phyloP scores from a whole-genome alignment of 2,888 invertebrate genomes.

The Monoplex corrugatus region DNA sequence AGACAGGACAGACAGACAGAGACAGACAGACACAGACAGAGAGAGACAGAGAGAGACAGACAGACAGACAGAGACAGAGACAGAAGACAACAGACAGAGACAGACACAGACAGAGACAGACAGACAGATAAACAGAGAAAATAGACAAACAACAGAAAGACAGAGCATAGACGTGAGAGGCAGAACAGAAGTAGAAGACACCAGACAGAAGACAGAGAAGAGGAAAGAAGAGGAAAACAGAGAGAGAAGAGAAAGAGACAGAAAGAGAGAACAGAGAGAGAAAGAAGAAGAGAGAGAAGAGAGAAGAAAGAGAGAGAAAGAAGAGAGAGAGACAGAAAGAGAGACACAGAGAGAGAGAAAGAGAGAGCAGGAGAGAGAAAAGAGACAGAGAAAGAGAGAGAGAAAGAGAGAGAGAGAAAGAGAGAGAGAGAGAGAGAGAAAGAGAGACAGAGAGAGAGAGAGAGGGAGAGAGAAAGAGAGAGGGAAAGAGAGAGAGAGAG shows the following conservation, averaged over 20 bases:
- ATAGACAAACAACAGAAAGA: neutral
- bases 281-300: neutral
- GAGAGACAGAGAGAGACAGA: neutral
- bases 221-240: neutral
- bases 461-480: neutral
- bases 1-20: neutral
- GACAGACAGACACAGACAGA: neutral
- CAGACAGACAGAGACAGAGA: neutral
- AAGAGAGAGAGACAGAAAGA: neutral
- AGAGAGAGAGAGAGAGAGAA: conserved; percentile 1
- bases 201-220: neutral
- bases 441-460: neutral
- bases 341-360: neutral
- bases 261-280: neutral
- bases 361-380: neutral
- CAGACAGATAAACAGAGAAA: neutral
- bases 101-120: neutral
- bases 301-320: neutral
- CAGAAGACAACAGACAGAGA: neutral
- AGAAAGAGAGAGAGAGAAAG: neutral
- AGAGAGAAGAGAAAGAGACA: neutral
- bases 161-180: neutral
- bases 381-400: neutral
- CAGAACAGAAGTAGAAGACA: neutral
- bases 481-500: neutral